Base-by-base conservation (phyloP, 2,113 vertebrate species). In the Melospiza georgiana region DNA sequence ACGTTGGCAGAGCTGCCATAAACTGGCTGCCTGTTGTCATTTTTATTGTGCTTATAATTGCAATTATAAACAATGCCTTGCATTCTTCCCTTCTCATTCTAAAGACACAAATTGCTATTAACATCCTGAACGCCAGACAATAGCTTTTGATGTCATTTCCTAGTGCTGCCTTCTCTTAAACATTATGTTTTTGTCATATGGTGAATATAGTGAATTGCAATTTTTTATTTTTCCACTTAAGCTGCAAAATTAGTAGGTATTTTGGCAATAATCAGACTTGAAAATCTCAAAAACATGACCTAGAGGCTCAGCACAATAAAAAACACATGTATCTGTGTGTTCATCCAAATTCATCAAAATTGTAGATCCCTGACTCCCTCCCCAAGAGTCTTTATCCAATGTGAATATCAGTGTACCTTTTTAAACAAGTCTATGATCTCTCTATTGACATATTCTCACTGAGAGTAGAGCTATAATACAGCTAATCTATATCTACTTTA, bases 21-120 rank as follows among this genome's bases (percentile, higher is more conserved):
- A 78, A 52, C 68, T 54, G 84, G 59, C 46, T 92, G 87, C 66
- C 79, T 80, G 49, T 30, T 94, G 85, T 51, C 31, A 62, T 78
- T 96, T 96, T 93, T 95, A 28, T 78, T 63, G 83, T 51, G 71
- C 76, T 89, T 49, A 61, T 37, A 93, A 95, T n/a, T 95, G 85
- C 54, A 91, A 58, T 74, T 90, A 93, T 89, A 89, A 96, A 96
- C 94, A 92, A 84, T 59, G 66, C 13, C 48, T 65, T 19, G 18
- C 27, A 44, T 85, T 84, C 82, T 91, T 69, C 48, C 16, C 15
- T 39, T 74, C 90, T 52, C 55, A 65, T 59, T 27, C 30, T 44
- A 79, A 94, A 77, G 81, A 72, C n/a, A 67, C 62, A 91, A 93
- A 72, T 72, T 91, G 75, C 33, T 91, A 55, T 65, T 77, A 82